Evolutionary conservation across 2,113 vertebrate species (phyloP).

Genomic region (Spea multiplicata): DNA sequence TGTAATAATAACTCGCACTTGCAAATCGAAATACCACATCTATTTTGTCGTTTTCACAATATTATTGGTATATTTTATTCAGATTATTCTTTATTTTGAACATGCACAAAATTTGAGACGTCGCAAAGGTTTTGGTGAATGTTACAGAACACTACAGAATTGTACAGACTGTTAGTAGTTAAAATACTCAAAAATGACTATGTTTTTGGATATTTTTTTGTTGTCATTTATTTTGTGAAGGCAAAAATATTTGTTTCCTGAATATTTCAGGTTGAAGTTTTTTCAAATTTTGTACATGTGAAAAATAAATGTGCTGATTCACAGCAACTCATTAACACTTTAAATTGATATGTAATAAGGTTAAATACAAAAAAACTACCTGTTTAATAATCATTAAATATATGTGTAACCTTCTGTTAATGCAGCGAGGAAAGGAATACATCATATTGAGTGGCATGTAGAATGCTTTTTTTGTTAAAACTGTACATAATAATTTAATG

Average conservation of each 20-base stretch:
- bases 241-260: conserved; percentile 2
- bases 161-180: not conserved
- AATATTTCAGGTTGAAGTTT: not conserved
- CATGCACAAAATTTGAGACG: not conserved
- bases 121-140: not conserved
- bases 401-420: not conserved
- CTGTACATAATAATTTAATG: not conserved
- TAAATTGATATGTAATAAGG: not conserved
- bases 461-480: not conserved
- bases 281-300: not conserved
- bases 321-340: not conserved
- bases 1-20: conserved; percentile 35
- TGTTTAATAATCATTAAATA: not conserved
- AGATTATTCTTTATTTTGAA: not conserved
- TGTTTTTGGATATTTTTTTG: not conserved
- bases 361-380: not conserved
- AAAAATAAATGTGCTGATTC: conserved; percentile 1
- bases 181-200: not conserved
- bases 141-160: not conserved
- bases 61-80: not conserved
- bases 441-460: too few species aligned
- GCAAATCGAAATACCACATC: conserved; percentile 8
- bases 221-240: not conserved
- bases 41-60: conserved; percentile 5
- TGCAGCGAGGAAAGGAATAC: not conserved